Conservation (phyloP, 2,797 vertebrate genomes). For the Acanthurus leucopareius region DNA sequence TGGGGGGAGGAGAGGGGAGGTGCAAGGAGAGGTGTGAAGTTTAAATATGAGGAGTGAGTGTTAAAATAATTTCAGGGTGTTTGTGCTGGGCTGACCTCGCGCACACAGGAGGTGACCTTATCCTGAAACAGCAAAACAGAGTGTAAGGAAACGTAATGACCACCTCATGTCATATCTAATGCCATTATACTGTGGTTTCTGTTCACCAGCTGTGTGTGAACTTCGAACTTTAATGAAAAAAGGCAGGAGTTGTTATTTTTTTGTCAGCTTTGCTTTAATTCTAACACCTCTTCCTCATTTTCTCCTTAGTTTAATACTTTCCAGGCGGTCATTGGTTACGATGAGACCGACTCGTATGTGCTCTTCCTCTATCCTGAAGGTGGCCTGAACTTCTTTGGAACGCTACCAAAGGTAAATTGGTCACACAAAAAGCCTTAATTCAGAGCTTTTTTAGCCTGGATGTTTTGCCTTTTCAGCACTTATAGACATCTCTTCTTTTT, state of each 20-base stretch:
- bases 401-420: constrained; percentile 87
- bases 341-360: constrained; percentile 88
- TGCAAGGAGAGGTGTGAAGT: constrained; percentile 65
- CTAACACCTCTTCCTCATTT: constrained; percentile 2
- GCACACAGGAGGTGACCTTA: constrained; percentile 28
- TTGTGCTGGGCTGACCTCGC: constrained; percentile 10
- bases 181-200: too few relatives aligned
- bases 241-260: too few relatives aligned
- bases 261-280: background rate
- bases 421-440: background rate
- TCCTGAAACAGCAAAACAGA: too few relatives aligned
- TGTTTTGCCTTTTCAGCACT: background rate
- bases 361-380: constrained; percentile 93
- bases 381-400: constrained; percentile 94
- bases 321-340: constrained; percentile 92
- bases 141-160: too few relatives aligned
- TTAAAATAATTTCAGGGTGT: constrained; percentile 51
- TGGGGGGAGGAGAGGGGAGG: background rate
- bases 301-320: constrained; percentile 93
- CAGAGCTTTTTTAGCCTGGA: too few relatives aligned
- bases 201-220: too few relatives aligned
- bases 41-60: constrained; percentile 64
- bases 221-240: too few relatives aligned
- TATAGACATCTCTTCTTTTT: background rate
- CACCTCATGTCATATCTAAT: too few relatives aligned